Evolutionary conservation across 1,140 invertebrate genomes (phyloP).

Genomic region (Drosophila subpulchrella): DNA sequence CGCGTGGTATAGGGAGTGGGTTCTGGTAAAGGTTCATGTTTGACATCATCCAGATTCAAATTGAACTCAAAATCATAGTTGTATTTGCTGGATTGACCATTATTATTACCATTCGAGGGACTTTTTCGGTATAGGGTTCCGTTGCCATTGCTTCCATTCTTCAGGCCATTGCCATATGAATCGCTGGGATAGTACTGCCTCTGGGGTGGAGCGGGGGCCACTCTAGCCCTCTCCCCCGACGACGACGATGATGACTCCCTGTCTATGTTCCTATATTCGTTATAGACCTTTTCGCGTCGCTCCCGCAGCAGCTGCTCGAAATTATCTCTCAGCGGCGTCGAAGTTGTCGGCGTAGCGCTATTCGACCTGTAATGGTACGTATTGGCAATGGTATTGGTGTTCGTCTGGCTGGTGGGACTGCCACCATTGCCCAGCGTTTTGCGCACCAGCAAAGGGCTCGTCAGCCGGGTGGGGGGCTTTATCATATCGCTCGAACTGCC

Average conservation of each 20-base stretch:
- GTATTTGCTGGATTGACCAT: constrained; percentile 51
- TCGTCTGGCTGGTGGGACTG: constrained; percentile 33
- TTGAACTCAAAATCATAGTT: constrained; percentile 81
- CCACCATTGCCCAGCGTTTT: constrained; percentile 72
- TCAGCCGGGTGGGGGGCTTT: constrained; percentile 81
- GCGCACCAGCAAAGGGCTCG: constrained; percentile 83
- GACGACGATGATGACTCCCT: constrained; percentile 11
- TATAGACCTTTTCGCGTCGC: constrained; percentile 80
- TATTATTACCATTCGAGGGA: constrained; percentile 28
- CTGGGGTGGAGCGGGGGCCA: constrained; percentile 66
- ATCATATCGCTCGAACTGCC: constrained; percentile 63
- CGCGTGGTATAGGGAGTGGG: constrained; percentile 64
- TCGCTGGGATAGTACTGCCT: constrained; percentile 46
- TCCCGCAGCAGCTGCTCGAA: constrained; percentile 82
- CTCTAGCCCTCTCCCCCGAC: constrained; percentile 37
- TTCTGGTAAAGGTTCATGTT: constrained; percentile 41
- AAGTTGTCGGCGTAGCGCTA: constrained; percentile 23
- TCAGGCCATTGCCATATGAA: constrained; percentile 22
- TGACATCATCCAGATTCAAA: constrained; percentile 65
- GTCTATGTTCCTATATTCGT: constrained; percentile 59
- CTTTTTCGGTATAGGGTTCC: constrained; percentile 14
- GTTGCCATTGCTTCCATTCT: constrained; percentile 21
- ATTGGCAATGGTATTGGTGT: constrained; percentile 76
- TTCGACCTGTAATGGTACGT: constrained; percentile 78
- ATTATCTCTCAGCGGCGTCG: constrained; percentile 60